Evolutionary conservation across 2,113 vertebrate species (phyloP).

Genomic region (Callithrix jacchus): DNA sequence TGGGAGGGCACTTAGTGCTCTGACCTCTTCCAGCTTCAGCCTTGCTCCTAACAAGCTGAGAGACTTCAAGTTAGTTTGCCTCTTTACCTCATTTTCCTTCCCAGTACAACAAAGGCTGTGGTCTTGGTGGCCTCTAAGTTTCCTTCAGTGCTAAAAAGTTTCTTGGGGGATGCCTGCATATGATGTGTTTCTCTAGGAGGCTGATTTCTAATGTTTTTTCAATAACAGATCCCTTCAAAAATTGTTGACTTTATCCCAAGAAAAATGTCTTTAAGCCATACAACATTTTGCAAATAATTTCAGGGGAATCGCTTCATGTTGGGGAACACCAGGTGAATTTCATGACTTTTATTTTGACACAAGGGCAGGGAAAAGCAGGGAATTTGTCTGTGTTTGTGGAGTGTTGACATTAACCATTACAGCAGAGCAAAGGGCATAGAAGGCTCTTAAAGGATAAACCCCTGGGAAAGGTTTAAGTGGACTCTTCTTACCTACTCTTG

Average conservation of each 20-base stretch:
- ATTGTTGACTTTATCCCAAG: neutral
- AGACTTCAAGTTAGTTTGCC: neutral
- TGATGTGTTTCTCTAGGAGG: neutral
- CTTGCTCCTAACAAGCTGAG: neutral
- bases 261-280: neutral
- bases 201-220: neutral
- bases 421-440: neutral
- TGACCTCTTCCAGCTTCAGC: neutral
- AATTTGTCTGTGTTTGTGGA: neutral
- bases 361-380: neutral
- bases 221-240: neutral
- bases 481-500: neutral
- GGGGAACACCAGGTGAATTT: neutral
- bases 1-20: neutral
- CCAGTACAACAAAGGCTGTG: neutral
- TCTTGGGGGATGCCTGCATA: neutral
- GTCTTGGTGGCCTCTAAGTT: neutral
- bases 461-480: neutral
- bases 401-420: neutral
- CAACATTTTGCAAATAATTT: neutral
- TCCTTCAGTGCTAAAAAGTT: neutral
- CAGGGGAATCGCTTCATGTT: neutral
- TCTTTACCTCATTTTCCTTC: neutral
- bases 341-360: neutral
- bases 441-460: neutral